Evolutionary conservation across 1,140 invertebrate genomes (phyloP).

Genomic region (Halictus rubicundus): DNA sequence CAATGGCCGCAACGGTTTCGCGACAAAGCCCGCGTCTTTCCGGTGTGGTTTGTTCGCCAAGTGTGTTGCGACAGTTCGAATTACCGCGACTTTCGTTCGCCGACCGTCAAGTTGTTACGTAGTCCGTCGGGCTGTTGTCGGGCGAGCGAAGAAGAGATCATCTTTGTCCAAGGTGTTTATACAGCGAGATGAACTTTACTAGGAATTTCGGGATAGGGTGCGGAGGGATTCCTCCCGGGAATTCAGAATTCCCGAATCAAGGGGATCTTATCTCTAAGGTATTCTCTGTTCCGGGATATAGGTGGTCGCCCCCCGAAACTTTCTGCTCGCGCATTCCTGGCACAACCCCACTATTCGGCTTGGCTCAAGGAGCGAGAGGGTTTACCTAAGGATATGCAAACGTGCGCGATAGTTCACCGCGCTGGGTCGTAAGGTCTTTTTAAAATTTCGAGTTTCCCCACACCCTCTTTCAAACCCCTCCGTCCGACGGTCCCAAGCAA

Average conservation of each 20-base stretch:
- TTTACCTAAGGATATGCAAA: conserved; percentile 69
- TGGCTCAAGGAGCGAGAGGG: conserved; percentile 60
- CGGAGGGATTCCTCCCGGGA: conserved; percentile 53
- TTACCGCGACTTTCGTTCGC: not conserved
- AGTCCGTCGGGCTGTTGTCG: not conserved
- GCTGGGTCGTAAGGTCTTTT: conserved; percentile 59
- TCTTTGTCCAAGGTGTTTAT: conserved; percentile 51
- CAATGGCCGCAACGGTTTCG: not conserved
- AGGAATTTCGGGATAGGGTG: conserved; percentile 53
- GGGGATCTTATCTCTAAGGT: conserved; percentile 67
- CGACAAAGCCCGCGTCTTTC: not conserved
- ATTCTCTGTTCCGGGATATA: conserved; percentile 75
- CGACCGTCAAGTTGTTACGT: not conserved
- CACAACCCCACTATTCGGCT: conserved; percentile 70
- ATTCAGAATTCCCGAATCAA: conserved; percentile 73
- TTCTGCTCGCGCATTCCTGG: conserved; percentile 72
- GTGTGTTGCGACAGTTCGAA: not conserved
- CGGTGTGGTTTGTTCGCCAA: not conserved
- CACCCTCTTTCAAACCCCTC: not conserved
- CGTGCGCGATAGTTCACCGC: conserved; percentile 57
- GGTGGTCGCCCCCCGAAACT: conserved; percentile 66
- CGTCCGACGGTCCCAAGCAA: not conserved
- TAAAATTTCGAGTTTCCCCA: conserved; percentile 58
- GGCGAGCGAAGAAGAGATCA: conserved; percentile 3
- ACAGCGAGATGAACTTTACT: conserved; percentile 57